phyloP scores from a whole-genome alignment of 2,113 vertebrate genomes.

The Passer montanus region DNA sequence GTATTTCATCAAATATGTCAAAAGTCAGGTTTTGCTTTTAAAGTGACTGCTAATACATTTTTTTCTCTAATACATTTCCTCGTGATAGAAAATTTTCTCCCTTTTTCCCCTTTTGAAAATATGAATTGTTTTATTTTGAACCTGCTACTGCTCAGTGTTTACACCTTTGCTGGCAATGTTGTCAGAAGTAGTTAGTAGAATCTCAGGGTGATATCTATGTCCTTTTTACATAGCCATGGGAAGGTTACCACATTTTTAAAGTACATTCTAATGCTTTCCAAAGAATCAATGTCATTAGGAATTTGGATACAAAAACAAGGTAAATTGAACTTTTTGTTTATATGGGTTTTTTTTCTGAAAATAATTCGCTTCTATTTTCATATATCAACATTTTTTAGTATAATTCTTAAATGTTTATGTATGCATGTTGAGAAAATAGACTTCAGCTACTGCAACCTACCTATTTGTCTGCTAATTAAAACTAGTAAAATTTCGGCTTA shows the following conservation, averaged over 20 bases:
- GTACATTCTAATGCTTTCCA: not conserved
- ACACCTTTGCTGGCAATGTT: not conserved
- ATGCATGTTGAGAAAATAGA: not conserved
- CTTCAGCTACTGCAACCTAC: not conserved
- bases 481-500: not conserved
- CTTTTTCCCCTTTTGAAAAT: not conserved
- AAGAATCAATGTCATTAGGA: not conserved
- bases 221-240: not conserved
- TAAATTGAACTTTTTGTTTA: not conserved
- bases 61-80: not conserved
- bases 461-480: not conserved
- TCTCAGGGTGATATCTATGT: not conserved
- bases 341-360: not conserved
- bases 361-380: not conserved
- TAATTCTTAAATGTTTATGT: not conserved
- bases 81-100: not conserved
- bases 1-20: constrained; percentile 36
- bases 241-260: not conserved
- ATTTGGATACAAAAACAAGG: not conserved
- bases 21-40: constrained; percentile 53
- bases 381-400: not conserved
- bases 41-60: constrained; percentile 47
- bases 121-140: not conserved
- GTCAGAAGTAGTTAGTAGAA: not conserved
- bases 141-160: not conserved